Base-by-base conservation (phyloP, 1,140 invertebrate species). In the Zaprionus taronus region DNA sequence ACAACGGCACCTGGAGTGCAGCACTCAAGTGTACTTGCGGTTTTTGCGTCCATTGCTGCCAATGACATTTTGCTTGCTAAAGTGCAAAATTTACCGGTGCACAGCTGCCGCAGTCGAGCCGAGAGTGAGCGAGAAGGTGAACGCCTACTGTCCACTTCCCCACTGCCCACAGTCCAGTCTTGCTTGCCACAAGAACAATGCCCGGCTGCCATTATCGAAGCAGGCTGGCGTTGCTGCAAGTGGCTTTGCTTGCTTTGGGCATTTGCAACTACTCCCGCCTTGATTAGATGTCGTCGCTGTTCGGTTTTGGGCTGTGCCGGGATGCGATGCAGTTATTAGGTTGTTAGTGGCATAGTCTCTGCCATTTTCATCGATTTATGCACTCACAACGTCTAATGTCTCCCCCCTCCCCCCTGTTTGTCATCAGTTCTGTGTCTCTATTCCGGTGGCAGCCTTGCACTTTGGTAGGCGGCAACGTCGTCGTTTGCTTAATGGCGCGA, bases 11-110 rank as follows among this genome's bases (percentile, higher is more conserved):
- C 85, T 91, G 85, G 86, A 89, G 85, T 89, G 86, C 85, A 80
- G 79, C 85, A 90, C 85, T 90, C 85, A 90, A 90, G 85, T 91
- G 85, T 90, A 90, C 85, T 90, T 90, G 85, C 85, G 85, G 85
- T 91, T 90, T 90, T 91, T 90, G 86, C 85, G 79, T 85, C 86
- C 85, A 85, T 79, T 79, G 79, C 85, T 90, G 85, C 86, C 85
- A 90, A 90, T 90, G 85, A 90, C 85, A 90, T 90, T 90, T 91
- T 80, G 77, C 86, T 80, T 80, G 85, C 86, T 85, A 91, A 82
- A 90, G 85, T 90, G 85, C 85, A 90, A 90, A 90, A 90, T 90
- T 90, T 90, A 90, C 85, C 85, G 85, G 71, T 87, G 78, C 81
- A 76, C 64, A 73, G 44, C 55, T 68, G 65, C 65, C 47, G 56